These are phyloP conservation scores for Sebastes ruberrimus DNA, from an alignment of 2,797 vertebrate genomes.

Conservation along the genomic window DNA sequence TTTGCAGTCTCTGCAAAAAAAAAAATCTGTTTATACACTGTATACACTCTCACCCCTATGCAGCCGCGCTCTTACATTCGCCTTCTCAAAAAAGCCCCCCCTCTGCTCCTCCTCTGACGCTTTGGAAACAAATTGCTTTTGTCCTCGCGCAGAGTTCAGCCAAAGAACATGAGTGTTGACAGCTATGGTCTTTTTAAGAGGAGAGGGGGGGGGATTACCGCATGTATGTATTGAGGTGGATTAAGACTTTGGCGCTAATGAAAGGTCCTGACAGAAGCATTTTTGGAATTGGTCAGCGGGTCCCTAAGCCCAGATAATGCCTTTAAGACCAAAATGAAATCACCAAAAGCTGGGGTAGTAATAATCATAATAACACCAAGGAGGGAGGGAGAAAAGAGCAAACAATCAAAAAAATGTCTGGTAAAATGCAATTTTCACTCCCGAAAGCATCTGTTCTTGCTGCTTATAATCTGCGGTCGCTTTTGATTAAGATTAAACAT, in stretches of 20 bases:
- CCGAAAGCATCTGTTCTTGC: conserved; percentile 74
- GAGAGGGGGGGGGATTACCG: conserved; percentile 65
- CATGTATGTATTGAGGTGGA: conserved; percentile 69
- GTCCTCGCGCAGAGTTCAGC: conserved; percentile 63
- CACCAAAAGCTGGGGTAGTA: conserved; percentile 49
- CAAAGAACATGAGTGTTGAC: conserved; percentile 55
- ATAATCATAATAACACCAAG: conserved; percentile 62
- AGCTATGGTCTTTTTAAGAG: conserved; percentile 63
- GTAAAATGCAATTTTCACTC: conserved; percentile 66
- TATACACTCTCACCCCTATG: conserved; percentile 35
- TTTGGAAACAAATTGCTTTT: conserved; percentile 73
- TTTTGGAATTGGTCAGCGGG: conserved; percentile 71
- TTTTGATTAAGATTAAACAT: conserved; percentile 81
- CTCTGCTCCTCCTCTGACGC: conserved; percentile 19
- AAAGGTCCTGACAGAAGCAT: conserved; percentile 61
- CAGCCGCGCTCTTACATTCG: not conserved
- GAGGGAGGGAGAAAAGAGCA: conserved; percentile 35
- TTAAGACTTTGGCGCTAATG: conserved; percentile 74
- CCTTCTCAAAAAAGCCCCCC: not conserved
- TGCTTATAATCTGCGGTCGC: conserved; percentile 70
- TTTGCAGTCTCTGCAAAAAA: conserved; percentile 26
- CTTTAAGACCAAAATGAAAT: conserved; percentile 76
- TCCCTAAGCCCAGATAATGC: conserved; percentile 77
- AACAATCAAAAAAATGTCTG: conserved; percentile 72
- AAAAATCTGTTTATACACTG: conserved; percentile 49